Base-by-base conservation (phyloP, 2,888 invertebrate genomes). In the Platypus cylindrus region DNA sequence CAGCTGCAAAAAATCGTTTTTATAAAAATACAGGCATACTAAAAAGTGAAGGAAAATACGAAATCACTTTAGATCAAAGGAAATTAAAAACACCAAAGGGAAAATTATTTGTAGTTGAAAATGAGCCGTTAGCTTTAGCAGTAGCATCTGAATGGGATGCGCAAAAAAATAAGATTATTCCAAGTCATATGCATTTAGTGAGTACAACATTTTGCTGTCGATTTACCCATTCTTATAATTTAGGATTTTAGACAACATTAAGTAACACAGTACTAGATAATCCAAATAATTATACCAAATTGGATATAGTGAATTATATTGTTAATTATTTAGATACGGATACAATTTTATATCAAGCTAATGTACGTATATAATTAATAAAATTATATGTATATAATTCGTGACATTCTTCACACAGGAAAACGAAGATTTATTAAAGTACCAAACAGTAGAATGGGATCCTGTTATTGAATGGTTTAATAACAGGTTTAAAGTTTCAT, bases 131-230 rank as follows among this genome's bases (percentile, higher is more conserved):
- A 32, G 97, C 97, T 2, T 66, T 93, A 40, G 93, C 90, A 12
- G 77, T 98, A 29, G 91, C 95, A 1, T 75, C 81, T 17, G 98
- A 98, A 69, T 98, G 97, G 89, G 82, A 87, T 50, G 67, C 78
- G 4, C 95, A 97, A 59, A 73, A 73, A 43, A 76, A 83, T 16
- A 65, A 66, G 34, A 81, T 97, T 44, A 62, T 78, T 39, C 77
- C 73, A 49, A 76, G 80, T 30, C 70, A 71, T 23, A 95, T 95
- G 94, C 91, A 94, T 63, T 63, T 95, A 66, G 87, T 87, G 67
- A 65, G 58, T 45, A 34, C 20, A 17, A 26, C 2, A 32, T 17
- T 27, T 32, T 24, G 16, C 13, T 12, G 11, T n/a, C n/a, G n/a
- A n/a, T n/a, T n/a, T n/a, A n/a, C n/a, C n/a, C n/a, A n/a, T n/a